Conservation (phyloP, 2,113 vertebrate genomes). For the Jaculus jaculus region DNA sequence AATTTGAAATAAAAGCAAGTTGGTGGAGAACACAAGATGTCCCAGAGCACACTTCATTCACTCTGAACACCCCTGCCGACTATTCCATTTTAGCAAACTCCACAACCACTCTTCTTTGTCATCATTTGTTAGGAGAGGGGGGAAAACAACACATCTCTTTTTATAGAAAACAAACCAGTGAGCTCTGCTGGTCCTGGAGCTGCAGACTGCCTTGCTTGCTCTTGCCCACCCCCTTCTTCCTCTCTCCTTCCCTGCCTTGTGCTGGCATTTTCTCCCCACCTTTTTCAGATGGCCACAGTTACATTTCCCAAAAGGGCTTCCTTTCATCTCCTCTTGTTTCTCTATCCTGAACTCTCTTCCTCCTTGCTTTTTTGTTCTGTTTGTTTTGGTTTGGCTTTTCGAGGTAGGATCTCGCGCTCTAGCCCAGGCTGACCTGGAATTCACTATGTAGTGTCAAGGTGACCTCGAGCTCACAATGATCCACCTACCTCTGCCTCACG, state of each 20-base stretch:
- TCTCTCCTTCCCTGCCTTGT: not conserved
- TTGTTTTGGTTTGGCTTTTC: too few relatives aligned
- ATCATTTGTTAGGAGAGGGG: constrained; percentile 9
- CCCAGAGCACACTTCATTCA: constrained; percentile 62
- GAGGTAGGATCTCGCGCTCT: too few relatives aligned
- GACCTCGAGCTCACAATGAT: too few relatives aligned
- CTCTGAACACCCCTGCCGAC: constrained; percentile 39
- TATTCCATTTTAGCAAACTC: constrained; percentile 63
- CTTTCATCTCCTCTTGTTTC: constrained; percentile 24
- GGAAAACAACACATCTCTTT: constrained; percentile 51
- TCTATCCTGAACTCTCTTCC: not conserved
- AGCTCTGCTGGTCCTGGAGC: not conserved
- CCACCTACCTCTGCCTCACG: too few relatives aligned
- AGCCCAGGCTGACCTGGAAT: too few relatives aligned
- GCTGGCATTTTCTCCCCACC: constrained; percentile 17
- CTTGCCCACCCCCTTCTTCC: not conserved
- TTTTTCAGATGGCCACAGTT: constrained; percentile 35
- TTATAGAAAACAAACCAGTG: constrained; percentile 30
- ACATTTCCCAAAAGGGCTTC: constrained; percentile 13
- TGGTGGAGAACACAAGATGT: constrained; percentile 64
- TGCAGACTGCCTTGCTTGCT: not conserved
- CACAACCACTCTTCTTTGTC: constrained; percentile 45
- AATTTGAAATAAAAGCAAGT: constrained; percentile 80
- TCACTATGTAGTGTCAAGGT: too few relatives aligned
- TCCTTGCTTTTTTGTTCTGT: not conserved